Evolutionary conservation across 2,113 vertebrate species (phyloP), one percentile per base, ranked within the genome.

Genomic region (Paedocypris sp.): DNA sequence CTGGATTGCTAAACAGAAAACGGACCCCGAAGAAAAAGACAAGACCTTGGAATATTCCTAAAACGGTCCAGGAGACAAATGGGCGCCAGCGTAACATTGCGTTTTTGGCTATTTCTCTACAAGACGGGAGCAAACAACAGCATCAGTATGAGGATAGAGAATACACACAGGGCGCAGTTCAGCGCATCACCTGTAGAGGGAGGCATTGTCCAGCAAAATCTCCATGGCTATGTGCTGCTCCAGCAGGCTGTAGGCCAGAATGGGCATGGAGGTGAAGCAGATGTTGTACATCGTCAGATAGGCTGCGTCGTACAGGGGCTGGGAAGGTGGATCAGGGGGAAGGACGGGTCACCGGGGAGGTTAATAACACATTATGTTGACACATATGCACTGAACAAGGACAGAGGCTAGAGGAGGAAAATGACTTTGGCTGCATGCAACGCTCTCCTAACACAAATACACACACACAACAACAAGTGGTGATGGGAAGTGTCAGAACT

Each of bases 231-330:
- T 87, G 46, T 96, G 94, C 76, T 99, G 95, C 76, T 99, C 95
- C 77, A 98, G 77, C 1, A 99, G 86, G 77, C 95, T 94, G 77
- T 91, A 98, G 3, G 91, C 92, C 89, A 99, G 81, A 80, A 99
- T 97, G 32, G 95, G 95, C 63, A 99, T 85, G 3, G 94, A 98
- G 1, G 95, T 99, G 87, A 99, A 99, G 88, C 94, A 97, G 85
- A 99, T 98, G 84, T 99, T 99, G 85, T 98, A 99, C 93, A 98
- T 97, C 73, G 93, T 98, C 81, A 99, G 86, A 70, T 99, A 99
- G 75, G 91, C 89, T 47, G 94, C 92, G 68, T 97, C 94, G n/a
- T 97, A 99, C 58, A 99, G 84, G 5, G 95, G 94, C 95, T 98
- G 77, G 50, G 76, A 65, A 74, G 67, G 67, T 38, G 26, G 70